Conservation (phyloP, 2,797 vertebrate genomes). For the Pangasius sanitwongsei region DNA sequence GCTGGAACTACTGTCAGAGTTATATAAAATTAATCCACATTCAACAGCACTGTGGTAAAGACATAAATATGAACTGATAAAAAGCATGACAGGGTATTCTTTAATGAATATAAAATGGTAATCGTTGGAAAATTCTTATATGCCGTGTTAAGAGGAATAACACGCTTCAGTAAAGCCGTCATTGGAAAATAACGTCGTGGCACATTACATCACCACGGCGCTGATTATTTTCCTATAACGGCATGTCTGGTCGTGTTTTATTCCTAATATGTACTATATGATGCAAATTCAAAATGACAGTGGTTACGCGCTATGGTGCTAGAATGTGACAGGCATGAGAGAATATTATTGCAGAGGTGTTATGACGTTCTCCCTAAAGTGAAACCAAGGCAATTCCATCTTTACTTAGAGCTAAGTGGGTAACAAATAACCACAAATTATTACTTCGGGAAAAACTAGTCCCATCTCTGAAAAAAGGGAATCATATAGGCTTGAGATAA, state of each 20-base stretch:
- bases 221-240: not conserved
- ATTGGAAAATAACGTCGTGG: not conserved
- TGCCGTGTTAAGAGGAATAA: not conserved
- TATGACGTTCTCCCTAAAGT: not conserved
- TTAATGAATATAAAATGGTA: not conserved
- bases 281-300: not conserved
- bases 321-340: not conserved
- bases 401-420: no score
- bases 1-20: not conserved
- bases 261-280: not conserved
- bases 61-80: not conserved
- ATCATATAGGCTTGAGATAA: not conserved
- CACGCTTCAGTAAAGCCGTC: not conserved
- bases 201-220: not conserved
- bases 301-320: not conserved
- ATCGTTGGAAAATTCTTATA: not conserved
- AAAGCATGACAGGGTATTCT: not conserved
- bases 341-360: not conserved
- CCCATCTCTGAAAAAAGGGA: not conserved
- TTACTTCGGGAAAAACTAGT: not conserved
- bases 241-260: not conserved
- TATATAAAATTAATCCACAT: not conserved
- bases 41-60: not conserved
- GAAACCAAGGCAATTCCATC: not conserved
- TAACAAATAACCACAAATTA: not conserved